These are phyloP conservation scores for Melikaiella ostensackeni DNA, from an alignment of 2,888 invertebrate species.

Conservation along the genomic window DNA sequence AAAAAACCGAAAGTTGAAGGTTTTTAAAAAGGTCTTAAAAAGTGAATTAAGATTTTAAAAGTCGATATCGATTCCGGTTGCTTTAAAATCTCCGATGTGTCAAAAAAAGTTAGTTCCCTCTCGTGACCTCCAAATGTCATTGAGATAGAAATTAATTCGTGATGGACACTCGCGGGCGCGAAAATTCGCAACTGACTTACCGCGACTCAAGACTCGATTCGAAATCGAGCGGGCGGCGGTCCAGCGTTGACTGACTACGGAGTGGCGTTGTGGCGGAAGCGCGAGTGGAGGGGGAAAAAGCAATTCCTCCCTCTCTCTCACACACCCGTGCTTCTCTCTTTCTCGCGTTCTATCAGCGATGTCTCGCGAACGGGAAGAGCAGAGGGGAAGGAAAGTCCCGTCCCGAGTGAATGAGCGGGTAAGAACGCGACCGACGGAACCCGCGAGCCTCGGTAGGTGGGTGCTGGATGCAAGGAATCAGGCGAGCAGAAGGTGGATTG, in stretches of 20 bases:
- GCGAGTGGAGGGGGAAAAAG: slow-evolving; percentile 49
- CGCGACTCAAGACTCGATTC: slow-evolving; percentile 52
- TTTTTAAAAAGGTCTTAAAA: not conserved
- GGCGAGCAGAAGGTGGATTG: not conserved
- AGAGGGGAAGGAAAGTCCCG: slow-evolving; percentile 16
- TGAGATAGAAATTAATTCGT: slow-evolving; percentile 17
- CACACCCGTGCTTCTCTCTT: slow-evolving; percentile 27
- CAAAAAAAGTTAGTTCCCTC: not conserved
- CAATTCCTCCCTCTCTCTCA: slow-evolving; percentile 51
- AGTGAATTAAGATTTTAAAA: too few species aligned
- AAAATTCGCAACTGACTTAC: slow-evolving; percentile 38
- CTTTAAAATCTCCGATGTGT: not conserved
- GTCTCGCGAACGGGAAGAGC: too few species aligned
- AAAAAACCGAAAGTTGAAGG: not conserved
- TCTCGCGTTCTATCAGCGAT: slow-evolving; percentile 43
- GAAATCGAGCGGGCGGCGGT: slow-evolving; percentile 76
- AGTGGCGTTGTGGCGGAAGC: slow-evolving; percentile 73
- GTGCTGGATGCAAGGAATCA: not conserved
- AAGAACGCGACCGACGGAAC: slow-evolving; percentile 38
- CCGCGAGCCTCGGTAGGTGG: not conserved
- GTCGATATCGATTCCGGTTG: not conserved
- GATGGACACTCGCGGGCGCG: slow-evolving; percentile 40
- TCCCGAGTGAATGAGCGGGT: slow-evolving; percentile 35
- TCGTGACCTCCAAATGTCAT: slow-evolving; percentile 8
- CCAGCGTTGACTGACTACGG: slow-evolving; percentile 77